Evolutionary conservation across 2,797 vertebrate genomes (phyloP), one percentile per base, ranked within the genome.

Genomic region (Thalassophryne amazonica): DNA sequence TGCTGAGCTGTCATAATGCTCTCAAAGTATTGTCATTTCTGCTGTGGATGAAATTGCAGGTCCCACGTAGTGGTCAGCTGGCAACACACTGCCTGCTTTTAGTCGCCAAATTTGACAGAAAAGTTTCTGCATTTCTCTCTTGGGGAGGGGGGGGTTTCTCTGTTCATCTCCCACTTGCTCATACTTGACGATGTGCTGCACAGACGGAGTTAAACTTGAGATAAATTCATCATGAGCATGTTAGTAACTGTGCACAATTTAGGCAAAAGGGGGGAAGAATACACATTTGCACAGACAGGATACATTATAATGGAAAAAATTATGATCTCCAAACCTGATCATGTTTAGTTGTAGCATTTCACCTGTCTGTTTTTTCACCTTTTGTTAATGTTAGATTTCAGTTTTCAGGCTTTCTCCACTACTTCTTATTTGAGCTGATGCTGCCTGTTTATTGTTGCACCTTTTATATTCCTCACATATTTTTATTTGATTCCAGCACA

Each of bases 401-500:
- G 11, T 11, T 17, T 10, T 34, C 39, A 43, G 40, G 20, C 19
- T 20, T 20, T 20, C 20, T 20, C 19, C 20, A 20, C 19, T 20
- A 1, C 15, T 34, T 17, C 57, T 60, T 47, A 47, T 50, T 39
- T 38, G 31, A n/a, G 5, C 21, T n/a, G 10, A 39, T 13, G 9
- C 27, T 15, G 25, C 49, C 15, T 20, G 7, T 45, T 49, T 65
- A 37, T 38, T 42, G 24, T 43, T 58, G 30, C 24, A 43, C 16
- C n/a, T 20, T 60, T 45, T 28, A 41, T 32, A 12, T 33, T 19
- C 11, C 29, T 4, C 10, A n/a, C 14, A 5, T 14, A 23, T 40
- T 22, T 51, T 11, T 17, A 28, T 15, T 12, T 27, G 12, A 47
- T 25, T 48, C 25, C 34, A 21, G 34, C 13, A 3, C 46, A 43